phyloP scores from a whole-genome alignment of 35 echinoderm and acorn worm genomes.

The Amphiura filiformis region DNA sequence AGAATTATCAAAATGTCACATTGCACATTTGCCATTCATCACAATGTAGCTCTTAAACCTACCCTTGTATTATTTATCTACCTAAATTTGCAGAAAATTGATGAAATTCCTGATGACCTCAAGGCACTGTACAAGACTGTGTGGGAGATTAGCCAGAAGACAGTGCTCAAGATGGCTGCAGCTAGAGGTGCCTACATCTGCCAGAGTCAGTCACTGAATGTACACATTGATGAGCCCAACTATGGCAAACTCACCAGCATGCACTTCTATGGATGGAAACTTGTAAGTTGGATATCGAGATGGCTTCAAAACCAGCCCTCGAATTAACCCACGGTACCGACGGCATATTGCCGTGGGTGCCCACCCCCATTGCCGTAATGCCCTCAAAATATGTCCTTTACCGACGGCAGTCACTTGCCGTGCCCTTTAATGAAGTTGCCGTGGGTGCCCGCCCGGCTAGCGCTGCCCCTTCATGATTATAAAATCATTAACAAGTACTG shows the following conservation, averaged over 20 bases:
- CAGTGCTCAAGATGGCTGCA: constrained; percentile 80
- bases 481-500: no score
- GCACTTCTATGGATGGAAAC: constrained; percentile 99
- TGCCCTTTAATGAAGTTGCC: no score
- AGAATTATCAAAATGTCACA: no score
- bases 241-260: constrained; percentile 95
- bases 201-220: constrained; percentile 95
- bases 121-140: constrained; percentile 98
- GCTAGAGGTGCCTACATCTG: constrained; percentile 92
- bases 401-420: no score
- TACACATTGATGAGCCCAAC: constrained; percentile 98
- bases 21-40: no score
- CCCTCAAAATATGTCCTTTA: no score
- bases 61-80: no score
- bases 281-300: constrained; percentile 52
- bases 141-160: constrained; percentile 99
- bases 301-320: background rate
- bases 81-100: constrained; percentile 62
- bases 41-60: no score
- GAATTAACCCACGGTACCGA: no score
- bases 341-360: no score
- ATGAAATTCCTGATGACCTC: constrained; percentile 72
- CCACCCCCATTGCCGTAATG: no score
- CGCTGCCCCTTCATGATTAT: no score
- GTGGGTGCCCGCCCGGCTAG: background rate